Evolutionary conservation across 2,888 invertebrate species (phyloP), one percentile per base, ranked within the genome.

Genomic region (Drosophila suboccidentalis): DNA sequence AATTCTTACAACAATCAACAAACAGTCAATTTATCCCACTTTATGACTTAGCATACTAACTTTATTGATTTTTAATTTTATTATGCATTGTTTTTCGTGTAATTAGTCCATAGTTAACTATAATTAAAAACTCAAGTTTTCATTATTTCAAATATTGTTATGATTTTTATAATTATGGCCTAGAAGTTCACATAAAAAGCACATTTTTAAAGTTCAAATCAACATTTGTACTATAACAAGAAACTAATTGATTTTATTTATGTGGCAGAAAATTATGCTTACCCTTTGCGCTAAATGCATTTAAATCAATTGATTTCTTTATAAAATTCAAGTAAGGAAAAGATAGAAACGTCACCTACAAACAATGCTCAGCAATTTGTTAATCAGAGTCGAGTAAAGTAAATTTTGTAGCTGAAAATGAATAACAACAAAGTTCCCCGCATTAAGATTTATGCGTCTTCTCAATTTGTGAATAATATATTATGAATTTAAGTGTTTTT

Each of bases 391-490:
- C 46, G 62, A 19, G 55, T 19, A 32, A 36, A 22, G 15, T 11
- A 44, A 1, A 11, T 26, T 38, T 47, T 46, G 39, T 43, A 4
- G 22, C 19, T 47, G 15, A 22, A 43, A 34, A 51, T 22, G 15
- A 36, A 34, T 11, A 55, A 36, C 55, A 6, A 34, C 6, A 44
- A 57, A 15, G 44, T 57, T 47, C 8, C 17, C 9, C 10, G 5
- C 71, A 65, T 62, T 43, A 15, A 54, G 66, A 79, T 71, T 63
- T 74, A 75, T 68, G 70, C 54, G 36, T 50, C 44, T 38, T 61
- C 65, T 67, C 17, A 65, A 71, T 69, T 79, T 77, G 61, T 75
- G 59, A 54, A 53, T 75, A 86, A 83, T 83, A 79, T 79, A 81
- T 81, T 72, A 72, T 71, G 36, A 50, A 44, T 68, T 55, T 66